Evolutionary conservation across 2,888 invertebrate species (phyloP).

Genomic region (Galerucella pusilla): DNA sequence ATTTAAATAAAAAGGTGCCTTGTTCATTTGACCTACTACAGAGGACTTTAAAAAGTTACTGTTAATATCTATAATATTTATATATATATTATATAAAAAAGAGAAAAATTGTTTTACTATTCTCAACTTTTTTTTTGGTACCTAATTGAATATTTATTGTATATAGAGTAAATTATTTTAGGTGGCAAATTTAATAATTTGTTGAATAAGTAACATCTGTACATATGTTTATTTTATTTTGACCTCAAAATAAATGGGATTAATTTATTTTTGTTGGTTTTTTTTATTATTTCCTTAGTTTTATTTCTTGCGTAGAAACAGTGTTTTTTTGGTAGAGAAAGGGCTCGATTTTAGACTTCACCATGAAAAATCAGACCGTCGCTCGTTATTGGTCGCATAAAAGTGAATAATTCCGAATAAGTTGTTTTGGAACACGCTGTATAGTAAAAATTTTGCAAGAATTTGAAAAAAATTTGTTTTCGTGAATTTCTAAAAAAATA

Average conservation of each 20-base stretch:
- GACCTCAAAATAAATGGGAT: conserved; percentile 62
- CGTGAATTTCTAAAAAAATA: too few relatives aligned
- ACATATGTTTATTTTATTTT: conserved; percentile 63
- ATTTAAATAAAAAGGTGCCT: conserved; percentile 11
- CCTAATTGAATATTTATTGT: conserved; percentile 48
- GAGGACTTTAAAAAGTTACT: not conserved
- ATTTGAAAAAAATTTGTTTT: too few relatives aligned
- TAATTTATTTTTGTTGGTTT: conserved; percentile 61
- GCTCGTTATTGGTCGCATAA: too few relatives aligned
- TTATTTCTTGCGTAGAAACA: conserved; percentile 34
- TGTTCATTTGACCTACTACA: conserved; percentile 2
- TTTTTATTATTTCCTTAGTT: conserved; percentile 52
- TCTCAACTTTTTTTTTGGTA: not conserved
- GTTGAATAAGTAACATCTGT: conserved; percentile 55
- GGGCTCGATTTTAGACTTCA: not conserved
- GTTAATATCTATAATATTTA: conserved; percentile 7
- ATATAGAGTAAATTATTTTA: conserved; percentile 55
- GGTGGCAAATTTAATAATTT: conserved; percentile 53
- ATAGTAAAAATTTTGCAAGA: too few relatives aligned
- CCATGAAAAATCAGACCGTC: not conserved
- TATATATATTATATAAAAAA: not conserved
- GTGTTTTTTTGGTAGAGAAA: conserved; percentile 8
- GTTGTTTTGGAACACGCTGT: too few relatives aligned
- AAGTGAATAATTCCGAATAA: too few relatives aligned
- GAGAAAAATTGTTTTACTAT: conserved; percentile 11